phyloP scores from a whole-genome alignment of 2,888 invertebrate species.

The Digitonthophagus gazella region DNA sequence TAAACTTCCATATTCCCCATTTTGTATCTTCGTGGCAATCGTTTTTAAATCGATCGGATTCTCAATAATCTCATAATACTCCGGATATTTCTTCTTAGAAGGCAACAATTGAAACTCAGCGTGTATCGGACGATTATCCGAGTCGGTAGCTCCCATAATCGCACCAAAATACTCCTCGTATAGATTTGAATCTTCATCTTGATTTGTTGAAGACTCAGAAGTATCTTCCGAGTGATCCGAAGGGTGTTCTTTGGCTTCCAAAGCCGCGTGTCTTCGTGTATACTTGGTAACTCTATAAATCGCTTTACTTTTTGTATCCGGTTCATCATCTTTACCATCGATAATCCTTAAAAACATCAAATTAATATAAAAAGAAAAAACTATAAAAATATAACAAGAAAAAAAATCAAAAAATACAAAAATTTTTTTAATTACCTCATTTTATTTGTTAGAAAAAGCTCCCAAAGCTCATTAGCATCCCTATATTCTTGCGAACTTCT shows the following conservation, averaged over 20 bases:
- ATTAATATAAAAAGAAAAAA: slow-evolving; percentile 1
- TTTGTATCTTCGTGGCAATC: slow-evolving; percentile 89
- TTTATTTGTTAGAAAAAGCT: slow-evolving; percentile 69
- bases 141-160: slow-evolving; percentile 83
- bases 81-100: slow-evolving; percentile 88
- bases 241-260: slow-evolving; percentile 40
- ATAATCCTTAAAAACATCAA: slow-evolving; percentile 38
- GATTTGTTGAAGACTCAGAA: slow-evolving; percentile 69
- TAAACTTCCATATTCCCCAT: slow-evolving; percentile 73
- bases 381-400: not conserved
- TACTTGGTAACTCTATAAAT: slow-evolving; percentile 56
- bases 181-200: slow-evolving; percentile 72
- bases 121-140: slow-evolving; percentile 79
- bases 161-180: slow-evolving; percentile 88
- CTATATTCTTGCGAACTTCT: slow-evolving; percentile 79
- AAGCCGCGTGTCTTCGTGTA: slow-evolving; percentile 47
- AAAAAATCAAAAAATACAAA: not conserved
- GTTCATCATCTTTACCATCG: slow-evolving; percentile 51
- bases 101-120: slow-evolving; percentile 89
- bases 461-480: slow-evolving; percentile 88
- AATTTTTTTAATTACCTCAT: slow-evolving; percentile 42
- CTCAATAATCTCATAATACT: slow-evolving; percentile 92
- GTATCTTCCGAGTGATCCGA: slow-evolving; percentile 64
- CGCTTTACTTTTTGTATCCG: slow-evolving; percentile 54
- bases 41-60: slow-evolving; percentile 92